Percentiles rank a stretch among this genome's conserved stretches.
Evolutionary conservation across 2,888 invertebrate species (phyloP).

Genomic region (Erpobdella octoculata): DNA sequence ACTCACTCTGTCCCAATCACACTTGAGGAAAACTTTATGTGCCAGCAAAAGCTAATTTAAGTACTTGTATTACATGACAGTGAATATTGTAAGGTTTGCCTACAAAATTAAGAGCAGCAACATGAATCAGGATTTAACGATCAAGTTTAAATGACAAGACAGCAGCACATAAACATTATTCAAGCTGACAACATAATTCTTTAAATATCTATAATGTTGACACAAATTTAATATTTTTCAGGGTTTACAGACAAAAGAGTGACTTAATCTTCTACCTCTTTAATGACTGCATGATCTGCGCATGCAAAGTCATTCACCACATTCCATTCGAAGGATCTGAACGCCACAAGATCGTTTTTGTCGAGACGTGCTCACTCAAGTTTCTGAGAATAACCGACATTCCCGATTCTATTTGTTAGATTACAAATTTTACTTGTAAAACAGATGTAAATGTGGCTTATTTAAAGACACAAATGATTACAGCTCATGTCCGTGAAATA

Average conservation of each 20-base stretch:
- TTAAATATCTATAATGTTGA: background rate
- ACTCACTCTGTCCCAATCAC: no score
- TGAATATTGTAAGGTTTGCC: no score
- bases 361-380: slow-evolving; percentile 1
- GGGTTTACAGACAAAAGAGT: background rate
- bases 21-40: no score
- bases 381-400: slow-evolving; percentile 10
- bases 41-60: no score
- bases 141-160: no score
- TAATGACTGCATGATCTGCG: slow-evolving; percentile 13
- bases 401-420: slow-evolving; percentile 7
- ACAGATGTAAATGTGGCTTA: background rate
- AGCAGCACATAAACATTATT: background rate
- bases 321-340: background rate
- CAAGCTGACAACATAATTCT: background rate
- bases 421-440: background rate
- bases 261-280: slow-evolving; percentile 16
- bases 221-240: background rate
- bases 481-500: background rate
- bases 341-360: background rate
- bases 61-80: no score
- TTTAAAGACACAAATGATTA: background rate
- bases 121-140: no score
- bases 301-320: background rate
- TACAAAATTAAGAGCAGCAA: no score